Base-by-base conservation (phyloP, 2,888 invertebrate species). In the Nomada goodeniana region DNA sequence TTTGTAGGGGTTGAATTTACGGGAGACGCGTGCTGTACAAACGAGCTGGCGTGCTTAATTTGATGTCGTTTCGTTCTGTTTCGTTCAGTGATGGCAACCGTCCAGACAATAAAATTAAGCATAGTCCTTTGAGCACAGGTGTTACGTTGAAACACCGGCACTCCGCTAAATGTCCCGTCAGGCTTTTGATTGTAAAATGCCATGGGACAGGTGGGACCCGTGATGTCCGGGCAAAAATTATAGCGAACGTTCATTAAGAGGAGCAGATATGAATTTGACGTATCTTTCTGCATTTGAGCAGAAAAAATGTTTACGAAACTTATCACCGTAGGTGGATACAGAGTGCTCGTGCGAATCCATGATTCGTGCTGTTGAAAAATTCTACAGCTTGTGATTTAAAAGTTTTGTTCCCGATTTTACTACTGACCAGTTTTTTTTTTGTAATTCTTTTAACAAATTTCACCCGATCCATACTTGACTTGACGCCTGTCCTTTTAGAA, bases 81-180 rank as follows among this genome's bases (percentile, higher is more conserved):
- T 57, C 76, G 81, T 71, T 78, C 69, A 36, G 50, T 71, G 55
- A 77, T 84, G 84, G 84, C 84, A 83, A 77, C 44, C 67, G 68
- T 77, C 83, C 84, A 84, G 79, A 61, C 68, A 75, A 83, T 83
- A 77, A 83, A 83, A 80, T 83, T 83, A 84, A 82, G 63, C 75
- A 59, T 42, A 80, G 72, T 63, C 77, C 60, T 70, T 61, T 71
- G 65, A 44, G 55, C 68, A 64, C 29, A 55, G 71, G 42, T 44
- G 44, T n/a, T 63, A 50, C 55, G 29, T 42, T 69, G 36, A 61
- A 80, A 65, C 67, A 71, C 64, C 55, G 57, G 11, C 53, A 53
- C 77, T 75, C 72, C 57, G 59, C 61, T 75, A 77, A 84, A 80
- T 74, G 64, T 20, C 53, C 23, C 7, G 23, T 42, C 20, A 47